Percentiles rank a stretch among this genome's conserved stretches.
Conservation (phyloP, 1,140 invertebrate genomes). For the Calephelis nemesis region DNA sequence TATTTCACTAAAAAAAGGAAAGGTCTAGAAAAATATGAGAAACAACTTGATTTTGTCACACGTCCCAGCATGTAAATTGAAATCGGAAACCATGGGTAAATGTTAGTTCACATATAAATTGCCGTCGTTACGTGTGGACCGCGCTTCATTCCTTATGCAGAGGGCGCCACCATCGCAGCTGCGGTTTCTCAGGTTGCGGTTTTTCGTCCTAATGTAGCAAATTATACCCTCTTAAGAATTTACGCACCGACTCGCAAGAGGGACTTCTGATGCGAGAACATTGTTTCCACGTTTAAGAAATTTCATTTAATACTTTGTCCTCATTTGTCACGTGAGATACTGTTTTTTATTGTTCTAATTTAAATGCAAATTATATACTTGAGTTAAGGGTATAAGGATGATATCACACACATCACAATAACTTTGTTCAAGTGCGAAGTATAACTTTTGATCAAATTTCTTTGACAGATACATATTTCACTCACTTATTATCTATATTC, state of each 20-base stretch:
- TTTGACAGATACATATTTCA: no score
- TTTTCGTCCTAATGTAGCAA: constrained; percentile 41
- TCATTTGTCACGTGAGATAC: neutral
- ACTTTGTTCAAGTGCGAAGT: no score
- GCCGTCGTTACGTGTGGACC: constrained; percentile 24
- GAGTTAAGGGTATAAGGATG: no score
- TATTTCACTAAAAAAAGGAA: no score
- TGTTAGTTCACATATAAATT: constrained; percentile 32
- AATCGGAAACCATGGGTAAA: constrained; percentile 13
- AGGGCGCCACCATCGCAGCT: constrained; percentile 24
- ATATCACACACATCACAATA: no score
- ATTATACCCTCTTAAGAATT: constrained; percentile 41
- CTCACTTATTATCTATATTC: no score
- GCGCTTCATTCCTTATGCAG: constrained; percentile 34
- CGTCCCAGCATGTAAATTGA: neutral
- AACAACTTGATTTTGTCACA: neutral
- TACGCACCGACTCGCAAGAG: constrained; percentile 28
- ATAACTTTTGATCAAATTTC: no score
- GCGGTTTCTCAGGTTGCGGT: constrained; percentile 40
- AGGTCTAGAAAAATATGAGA: neutral
- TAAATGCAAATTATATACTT: no score
- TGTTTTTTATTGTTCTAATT: no score
- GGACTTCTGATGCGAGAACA: constrained; percentile 21
- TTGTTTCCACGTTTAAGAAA: constrained; percentile 16
- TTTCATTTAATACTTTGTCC: constrained; percentile 1